A percentile compares a stretch with the other conserved stretches of the same genome.
These are phyloP conservation scores for Bruchidius siliquastri DNA, from an alignment of 2,888 invertebrate genomes.

Conservation along the genomic window DNA sequence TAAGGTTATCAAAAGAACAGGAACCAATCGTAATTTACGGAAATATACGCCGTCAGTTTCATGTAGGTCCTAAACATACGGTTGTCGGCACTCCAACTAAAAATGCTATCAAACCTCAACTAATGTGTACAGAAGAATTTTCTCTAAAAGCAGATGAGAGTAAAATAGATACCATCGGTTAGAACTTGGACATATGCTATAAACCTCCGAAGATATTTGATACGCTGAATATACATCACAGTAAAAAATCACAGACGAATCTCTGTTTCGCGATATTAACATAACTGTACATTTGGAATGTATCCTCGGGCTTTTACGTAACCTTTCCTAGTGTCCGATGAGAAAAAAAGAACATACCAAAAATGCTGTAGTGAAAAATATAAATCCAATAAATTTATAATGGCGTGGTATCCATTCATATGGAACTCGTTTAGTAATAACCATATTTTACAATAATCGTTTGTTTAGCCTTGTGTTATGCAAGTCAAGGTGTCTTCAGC, in stretches of 20 bases:
- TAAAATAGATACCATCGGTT: background rate
- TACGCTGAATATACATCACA: background rate
- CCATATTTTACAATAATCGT: background rate
- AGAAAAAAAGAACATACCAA: background rate
- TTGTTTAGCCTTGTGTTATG: background rate
- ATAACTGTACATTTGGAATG: background rate
- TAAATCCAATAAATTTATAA: background rate
- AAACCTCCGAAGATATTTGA: background rate
- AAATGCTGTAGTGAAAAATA: background rate
- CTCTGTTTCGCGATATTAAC: background rate
- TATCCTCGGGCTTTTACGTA: background rate
- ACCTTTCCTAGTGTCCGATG: background rate
- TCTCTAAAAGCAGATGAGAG: background rate
- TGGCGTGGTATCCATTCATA: background rate
- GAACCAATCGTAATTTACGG: background rate
- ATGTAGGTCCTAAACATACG: background rate
- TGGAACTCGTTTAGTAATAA: background rate
- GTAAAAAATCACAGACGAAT: background rate
- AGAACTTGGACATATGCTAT: background rate
- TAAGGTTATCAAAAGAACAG: background rate
- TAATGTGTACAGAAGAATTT: background rate
- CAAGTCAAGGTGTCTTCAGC: background rate
- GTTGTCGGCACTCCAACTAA: background rate
- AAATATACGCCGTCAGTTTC: background rate
- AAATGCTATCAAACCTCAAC: background rate